Base-by-base conservation (phyloP, 2,113 vertebrate species). In the Passer montanus region DNA sequence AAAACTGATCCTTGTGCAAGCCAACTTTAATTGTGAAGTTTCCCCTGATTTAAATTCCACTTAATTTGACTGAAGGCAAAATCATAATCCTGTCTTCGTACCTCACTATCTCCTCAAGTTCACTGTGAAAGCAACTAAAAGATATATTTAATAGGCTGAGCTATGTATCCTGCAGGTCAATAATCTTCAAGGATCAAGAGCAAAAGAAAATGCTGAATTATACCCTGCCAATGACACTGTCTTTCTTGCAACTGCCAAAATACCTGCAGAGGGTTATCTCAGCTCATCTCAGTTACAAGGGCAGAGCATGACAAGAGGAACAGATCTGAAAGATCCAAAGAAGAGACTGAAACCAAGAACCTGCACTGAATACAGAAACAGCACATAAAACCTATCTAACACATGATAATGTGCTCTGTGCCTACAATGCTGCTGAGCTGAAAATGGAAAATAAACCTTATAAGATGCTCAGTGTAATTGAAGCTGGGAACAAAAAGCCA, bases 161-260 rank as follows among this genome's bases (percentile, higher is more conserved):
- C 43, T 74, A 27, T 28, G 22, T 44, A 43, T 73, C 85, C 50
- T 88, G 55, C 75, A 90, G 27, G 55, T 85, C 79, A 91, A 74
- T 74, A 95, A 90, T 77, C 67, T 86, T 62, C 70, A 77, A 69
- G 50, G 64, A 87, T 62, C 50, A 77, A 52, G 53, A 81, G 21
- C 6, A 30, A 77, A 90, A 70, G 70, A 80, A 95, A 95, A 95
- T 55, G 53, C 60, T 72, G 81, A 96, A 92, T 90, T 94, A 93
- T 63, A 89, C 14, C 89, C 60, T 87, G 84, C 35, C 80, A 89
- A 44, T 64, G 80, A 78, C 81, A 72, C 43, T 47, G 53, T 21
- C 74, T 62, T 87, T 74, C 37, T 73, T 83, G 18, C 39, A 85
- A 10, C 75, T 69, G 67, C 87, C 58, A 80, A 88, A 82, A 76